Base-by-base conservation (phyloP, 2,888 invertebrate genomes). In the Watsonalla cultraria region DNA sequence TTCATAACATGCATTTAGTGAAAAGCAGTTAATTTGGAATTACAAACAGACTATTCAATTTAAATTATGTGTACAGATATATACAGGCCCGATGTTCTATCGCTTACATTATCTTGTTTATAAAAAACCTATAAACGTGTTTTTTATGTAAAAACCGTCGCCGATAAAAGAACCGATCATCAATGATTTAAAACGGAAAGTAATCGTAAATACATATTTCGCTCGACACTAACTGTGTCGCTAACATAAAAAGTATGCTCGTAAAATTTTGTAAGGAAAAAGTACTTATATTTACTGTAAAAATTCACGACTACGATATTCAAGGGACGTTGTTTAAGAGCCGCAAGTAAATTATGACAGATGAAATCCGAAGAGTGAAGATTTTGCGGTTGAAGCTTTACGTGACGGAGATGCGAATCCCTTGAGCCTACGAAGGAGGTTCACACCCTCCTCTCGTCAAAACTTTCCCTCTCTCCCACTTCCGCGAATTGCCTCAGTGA, bases 301-400 rank as follows among this genome's bases (percentile, higher is more conserved):
- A 76, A 73, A 68, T 72, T 73, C 67, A 74, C 64, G 70, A 72
- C 59, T 59, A 56, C 61, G 60, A 64, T 71, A 60, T 65, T 63
- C 66, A 61, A 60, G 55, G 60, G 47, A 56, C 52, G 61, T 72
- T 76, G 67, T 77, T 80, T 77, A 73, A 78, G 76, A 74, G 66
- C 62, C 63, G 70, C 66, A 65, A 51, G 62, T 64, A 81, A 82
- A 83, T 84, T 84, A 86, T 86, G 84, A 86, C 83, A 80, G 80
- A 80, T 82, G 81, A 81, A 83, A 80, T 80, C 77, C 82, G 65
- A 66, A 68, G 67, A 76, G 77, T 66, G 75, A 76, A 78, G 81
- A 85, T 84, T 82, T 81, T 64, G 74, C 77, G 80, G 76, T 70
- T 70, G 66, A 70, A 74, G 80, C 76, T 82, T 76, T 79, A 70